Conservation (phyloP, 2,797 vertebrate species). For the Coracias cyanogaster region DNA sequence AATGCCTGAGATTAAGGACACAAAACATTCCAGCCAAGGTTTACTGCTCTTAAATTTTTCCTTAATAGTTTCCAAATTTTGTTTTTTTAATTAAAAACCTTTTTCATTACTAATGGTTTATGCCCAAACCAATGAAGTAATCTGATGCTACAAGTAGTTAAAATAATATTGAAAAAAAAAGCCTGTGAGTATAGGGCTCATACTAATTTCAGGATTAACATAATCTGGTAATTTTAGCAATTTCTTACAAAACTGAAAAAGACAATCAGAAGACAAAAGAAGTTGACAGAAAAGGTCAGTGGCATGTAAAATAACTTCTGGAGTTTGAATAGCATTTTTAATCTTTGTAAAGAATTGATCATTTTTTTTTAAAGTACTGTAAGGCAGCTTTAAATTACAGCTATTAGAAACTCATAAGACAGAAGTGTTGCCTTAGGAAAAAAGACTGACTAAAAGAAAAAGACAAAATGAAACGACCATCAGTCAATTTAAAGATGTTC, state of each 20-base stretch:
- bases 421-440: not conserved
- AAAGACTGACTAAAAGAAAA: not conserved
- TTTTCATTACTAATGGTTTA: not conserved
- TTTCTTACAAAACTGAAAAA: not conserved
- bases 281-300: not conserved
- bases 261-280: not conserved
- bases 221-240: not conserved
- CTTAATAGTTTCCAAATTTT: not conserved
- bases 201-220: not conserved
- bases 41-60: not conserved
- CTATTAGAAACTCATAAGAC: not conserved
- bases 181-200: not conserved
- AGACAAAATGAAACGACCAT: not conserved
- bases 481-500: not conserved
- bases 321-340: not conserved
- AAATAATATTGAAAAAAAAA: not conserved
- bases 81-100: not conserved
- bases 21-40: not conserved
- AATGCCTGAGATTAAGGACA: not conserved
- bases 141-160: not conserved
- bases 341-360: not conserved
- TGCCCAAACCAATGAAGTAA: not conserved
- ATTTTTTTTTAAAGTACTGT: not conserved
- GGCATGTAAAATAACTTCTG: not conserved
- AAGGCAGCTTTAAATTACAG: not conserved